Percentiles rank a stretch among this genome's conserved stretches.
These are phyloP conservation scores for Platygyra sinensis DNA, from an alignment of 64 coral and sea anemone species.

Conservation along the genomic window DNA sequence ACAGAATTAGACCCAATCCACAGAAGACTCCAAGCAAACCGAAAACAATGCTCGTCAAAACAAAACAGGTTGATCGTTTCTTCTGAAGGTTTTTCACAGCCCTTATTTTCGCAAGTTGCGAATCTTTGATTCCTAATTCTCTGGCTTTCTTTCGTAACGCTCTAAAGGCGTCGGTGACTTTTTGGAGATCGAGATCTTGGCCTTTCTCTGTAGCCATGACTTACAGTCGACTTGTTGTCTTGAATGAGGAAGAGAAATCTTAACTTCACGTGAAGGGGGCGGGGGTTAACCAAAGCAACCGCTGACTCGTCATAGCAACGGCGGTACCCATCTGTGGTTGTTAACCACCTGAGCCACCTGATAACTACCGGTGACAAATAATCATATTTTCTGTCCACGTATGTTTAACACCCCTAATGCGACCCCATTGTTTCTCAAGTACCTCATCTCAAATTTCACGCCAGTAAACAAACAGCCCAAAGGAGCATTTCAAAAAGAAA, in stretches of 20 bases:
- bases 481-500: too few relatives aligned
- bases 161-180: slow-evolving; percentile 54
- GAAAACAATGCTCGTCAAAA: slow-evolving; percentile 40
- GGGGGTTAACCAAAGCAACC: background rate
- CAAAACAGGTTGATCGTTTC: slow-evolving; percentile 14
- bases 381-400: too few relatives aligned
- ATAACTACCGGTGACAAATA: too few relatives aligned
- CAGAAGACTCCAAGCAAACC: slow-evolving; percentile 51
- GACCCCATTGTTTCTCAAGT: too few relatives aligned
- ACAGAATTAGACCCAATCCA: slow-evolving; percentile 54
- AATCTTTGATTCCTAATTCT: slow-evolving; percentile 69
- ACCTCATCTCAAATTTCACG: too few relatives aligned
- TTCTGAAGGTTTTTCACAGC: slow-evolving; percentile 66
- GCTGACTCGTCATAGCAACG: background rate
- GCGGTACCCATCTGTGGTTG: background rate
- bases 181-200: slow-evolving; percentile 5
- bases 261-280: background rate
- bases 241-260: background rate
- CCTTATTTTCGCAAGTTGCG: slow-evolving; percentile 58
- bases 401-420: too few relatives aligned
- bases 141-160: slow-evolving; percentile 57
- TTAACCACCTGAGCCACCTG: too few relatives aligned
- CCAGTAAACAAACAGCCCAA: too few relatives aligned
- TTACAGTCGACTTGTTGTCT: too few relatives aligned
- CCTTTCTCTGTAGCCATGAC: background rate